Conservation (phyloP, 2,888 invertebrate species). For the Hirtodrosophila duncani region DNA sequence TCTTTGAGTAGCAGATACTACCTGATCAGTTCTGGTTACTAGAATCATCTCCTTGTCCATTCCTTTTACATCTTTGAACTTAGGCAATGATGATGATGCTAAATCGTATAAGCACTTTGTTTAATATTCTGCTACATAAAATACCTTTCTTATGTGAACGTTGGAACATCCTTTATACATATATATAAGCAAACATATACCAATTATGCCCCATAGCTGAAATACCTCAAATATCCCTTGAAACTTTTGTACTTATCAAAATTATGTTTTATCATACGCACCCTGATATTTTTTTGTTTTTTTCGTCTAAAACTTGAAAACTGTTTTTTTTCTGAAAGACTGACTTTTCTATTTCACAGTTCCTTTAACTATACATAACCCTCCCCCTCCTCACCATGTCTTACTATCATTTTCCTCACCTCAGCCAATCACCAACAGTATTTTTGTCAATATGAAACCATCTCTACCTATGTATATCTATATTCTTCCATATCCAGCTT, state of each 20-base stretch:
- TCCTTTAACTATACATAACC: slow-evolving; percentile 31
- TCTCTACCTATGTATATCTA: background rate
- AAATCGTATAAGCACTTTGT: too few relatives aligned
- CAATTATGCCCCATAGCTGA: slow-evolving; percentile 50
- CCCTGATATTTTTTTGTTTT: background rate
- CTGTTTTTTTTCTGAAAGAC: slow-evolving; percentile 41
- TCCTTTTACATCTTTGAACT: too few relatives aligned
- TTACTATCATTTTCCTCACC: slow-evolving; percentile 15
- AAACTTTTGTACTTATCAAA: too few relatives aligned
- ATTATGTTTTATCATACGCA: slow-evolving; percentile 6
- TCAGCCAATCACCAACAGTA: slow-evolving; percentile 59
- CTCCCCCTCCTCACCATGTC: slow-evolving; percentile 2
- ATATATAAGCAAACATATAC: too few relatives aligned
- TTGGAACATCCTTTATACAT: too few relatives aligned
- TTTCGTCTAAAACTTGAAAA: too few relatives aligned
- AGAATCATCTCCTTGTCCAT: too few relatives aligned
- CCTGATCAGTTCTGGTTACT: too few relatives aligned
- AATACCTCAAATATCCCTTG: slow-evolving; percentile 47
- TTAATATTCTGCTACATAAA: too few relatives aligned
- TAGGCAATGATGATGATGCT: too few relatives aligned
- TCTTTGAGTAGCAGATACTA: too few relatives aligned
- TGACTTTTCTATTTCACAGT: slow-evolving; percentile 43
- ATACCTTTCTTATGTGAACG: too few relatives aligned
- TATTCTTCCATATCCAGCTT: slow-evolving; percentile 1
- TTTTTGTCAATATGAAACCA: slow-evolving; percentile 26